Evolutionary conservation across 2,888 invertebrate genomes (phyloP).

Genomic region (Drosophila phalerata): DNA sequence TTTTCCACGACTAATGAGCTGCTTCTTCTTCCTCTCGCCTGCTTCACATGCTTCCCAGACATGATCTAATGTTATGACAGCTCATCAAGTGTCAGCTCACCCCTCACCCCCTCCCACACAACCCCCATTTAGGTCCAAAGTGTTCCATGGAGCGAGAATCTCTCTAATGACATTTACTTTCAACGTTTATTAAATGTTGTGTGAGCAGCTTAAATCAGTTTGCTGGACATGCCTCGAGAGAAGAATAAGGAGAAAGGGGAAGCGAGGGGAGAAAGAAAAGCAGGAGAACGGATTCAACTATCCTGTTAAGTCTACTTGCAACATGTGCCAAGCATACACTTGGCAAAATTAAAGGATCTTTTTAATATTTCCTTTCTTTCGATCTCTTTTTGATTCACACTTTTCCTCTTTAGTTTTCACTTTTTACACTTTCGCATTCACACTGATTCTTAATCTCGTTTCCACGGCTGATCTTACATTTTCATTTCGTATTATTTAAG

Average conservation of each 20-base stretch:
- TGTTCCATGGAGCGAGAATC: constrained; percentile 31
- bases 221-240: constrained; percentile 39
- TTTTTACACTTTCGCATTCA: not conserved
- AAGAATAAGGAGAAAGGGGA: not conserved
- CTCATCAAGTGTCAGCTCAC: constrained; percentile 82
- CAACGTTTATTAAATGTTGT: constrained; percentile 80
- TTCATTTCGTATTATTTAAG: not conserved
- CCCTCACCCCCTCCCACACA: constrained; percentile 2
- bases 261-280: not conserved
- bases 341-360: constrained; percentile 1
- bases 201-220: constrained; percentile 74
- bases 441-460: not conserved
- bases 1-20: constrained; percentile 74
- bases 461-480: not conserved
- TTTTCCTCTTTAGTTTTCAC: not conserved
- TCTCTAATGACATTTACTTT: constrained; percentile 80
- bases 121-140: constrained; percentile 1
- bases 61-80: constrained; percentile 84
- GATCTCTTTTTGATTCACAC: not conserved
- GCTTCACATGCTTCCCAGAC: constrained; percentile 48
- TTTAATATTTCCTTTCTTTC: not conserved
- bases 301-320: constrained; percentile 14
- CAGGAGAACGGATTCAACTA: constrained; percentile 9
- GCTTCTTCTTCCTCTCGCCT: constrained; percentile 9
- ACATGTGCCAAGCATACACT: constrained; percentile 31